These are phyloP conservation scores for Suricata suricatta DNA, from an alignment of 2,113 vertebrate genomes.

Conservation along the genomic window DNA sequence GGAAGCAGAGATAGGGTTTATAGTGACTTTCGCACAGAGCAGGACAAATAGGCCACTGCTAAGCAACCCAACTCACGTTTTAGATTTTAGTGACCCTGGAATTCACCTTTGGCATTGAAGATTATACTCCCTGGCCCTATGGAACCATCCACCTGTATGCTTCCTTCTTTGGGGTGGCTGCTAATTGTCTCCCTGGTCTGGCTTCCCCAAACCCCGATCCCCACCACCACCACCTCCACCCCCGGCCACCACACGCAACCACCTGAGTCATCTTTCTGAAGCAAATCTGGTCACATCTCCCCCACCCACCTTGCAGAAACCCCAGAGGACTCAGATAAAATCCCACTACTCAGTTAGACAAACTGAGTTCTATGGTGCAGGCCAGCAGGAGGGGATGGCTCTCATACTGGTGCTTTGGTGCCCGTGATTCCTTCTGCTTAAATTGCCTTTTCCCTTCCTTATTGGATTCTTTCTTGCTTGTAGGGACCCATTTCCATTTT, in stretches of 20 bases:
- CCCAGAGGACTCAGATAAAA: background rate
- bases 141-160: no score
- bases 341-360: background rate
- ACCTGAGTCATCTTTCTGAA: background rate
- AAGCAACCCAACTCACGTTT: background rate
- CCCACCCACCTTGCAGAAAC: background rate
- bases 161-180: background rate
- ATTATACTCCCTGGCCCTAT: accelerated
- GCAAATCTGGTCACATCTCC: background rate
- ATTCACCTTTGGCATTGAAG: background rate
- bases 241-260: accelerated
- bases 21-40: background rate
- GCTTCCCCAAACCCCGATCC: no score
- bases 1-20: constrained; percentile 18
- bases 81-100: background rate
- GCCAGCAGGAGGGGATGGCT: accelerated
- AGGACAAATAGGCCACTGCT: background rate
- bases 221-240: background rate
- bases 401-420: accelerated
- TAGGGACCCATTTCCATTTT: background rate
- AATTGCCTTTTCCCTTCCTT: background rate
- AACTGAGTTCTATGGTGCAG: accelerated
- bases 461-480: background rate
- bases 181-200: background rate
- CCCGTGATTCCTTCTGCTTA: background rate